Evolutionary conservation across 2,113 vertebrate species (phyloP).

Genomic region (Stegostoma tigrinum): DNA sequence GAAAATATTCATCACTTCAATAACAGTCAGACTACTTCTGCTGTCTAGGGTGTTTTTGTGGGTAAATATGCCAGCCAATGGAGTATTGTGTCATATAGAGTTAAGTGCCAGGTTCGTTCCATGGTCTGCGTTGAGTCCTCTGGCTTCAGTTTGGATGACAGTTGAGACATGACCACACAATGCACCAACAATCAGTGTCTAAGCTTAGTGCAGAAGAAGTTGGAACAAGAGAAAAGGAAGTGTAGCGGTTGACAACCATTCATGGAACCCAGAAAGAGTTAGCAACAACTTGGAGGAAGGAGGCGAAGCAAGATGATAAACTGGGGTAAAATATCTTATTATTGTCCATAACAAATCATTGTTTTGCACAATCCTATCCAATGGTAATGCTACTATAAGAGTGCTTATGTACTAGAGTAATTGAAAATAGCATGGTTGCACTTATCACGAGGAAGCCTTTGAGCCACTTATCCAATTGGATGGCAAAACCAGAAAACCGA

Average conservation of each 20-base stretch:
- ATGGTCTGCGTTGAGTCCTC: neutral
- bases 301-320: neutral
- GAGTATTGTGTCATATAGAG: neutral
- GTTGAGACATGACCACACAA: neutral
- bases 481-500: neutral
- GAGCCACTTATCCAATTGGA: neutral
- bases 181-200: neutral
- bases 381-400: neutral
- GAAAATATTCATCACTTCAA: neutral
- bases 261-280: neutral
- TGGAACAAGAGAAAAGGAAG: neutral
- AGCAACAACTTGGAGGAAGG: neutral
- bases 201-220: neutral
- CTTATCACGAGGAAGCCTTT: neutral
- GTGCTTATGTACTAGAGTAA: neutral
- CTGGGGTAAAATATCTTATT: neutral
- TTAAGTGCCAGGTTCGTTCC: neutral
- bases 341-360: too few species aligned
- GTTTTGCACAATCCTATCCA: neutral
- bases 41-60: neutral
- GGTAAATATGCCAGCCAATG: neutral
- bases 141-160: neutral
- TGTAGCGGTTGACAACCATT: neutral
- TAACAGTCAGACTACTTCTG: neutral
- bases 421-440: neutral